phyloP scores from a whole-genome alignment of 2,113 vertebrate genomes.

The Pardalotus punctatus region DNA sequence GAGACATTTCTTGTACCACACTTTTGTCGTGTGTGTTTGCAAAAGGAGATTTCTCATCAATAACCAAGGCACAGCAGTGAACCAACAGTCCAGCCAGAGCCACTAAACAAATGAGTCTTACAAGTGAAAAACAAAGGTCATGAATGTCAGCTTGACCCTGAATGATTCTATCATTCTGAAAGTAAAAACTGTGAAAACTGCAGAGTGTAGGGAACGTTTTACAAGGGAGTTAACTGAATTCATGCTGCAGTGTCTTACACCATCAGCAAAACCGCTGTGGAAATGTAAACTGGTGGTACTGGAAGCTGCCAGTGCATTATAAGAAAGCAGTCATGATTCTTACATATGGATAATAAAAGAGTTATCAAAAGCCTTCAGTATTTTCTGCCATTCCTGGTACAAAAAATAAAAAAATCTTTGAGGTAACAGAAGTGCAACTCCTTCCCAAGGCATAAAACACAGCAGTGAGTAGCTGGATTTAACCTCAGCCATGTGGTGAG shows the following conservation, averaged over 20 bases:
- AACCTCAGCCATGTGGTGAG: neutral
- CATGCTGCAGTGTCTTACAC: neutral
- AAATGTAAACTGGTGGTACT: neutral
- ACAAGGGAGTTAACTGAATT: neutral
- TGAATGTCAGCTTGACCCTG: neutral
- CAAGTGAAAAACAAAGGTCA: neutral
- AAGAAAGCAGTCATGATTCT: neutral
- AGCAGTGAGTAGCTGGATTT: neutral
- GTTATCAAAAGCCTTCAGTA: neutral
- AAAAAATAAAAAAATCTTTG: neutral
- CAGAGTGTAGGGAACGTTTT: neutral
- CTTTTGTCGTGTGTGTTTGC: neutral
- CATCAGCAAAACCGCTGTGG: neutral
- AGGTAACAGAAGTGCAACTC: neutral
- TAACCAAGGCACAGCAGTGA: neutral
- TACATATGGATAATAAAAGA: neutral
- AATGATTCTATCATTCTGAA: neutral
- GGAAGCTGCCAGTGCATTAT: neutral
- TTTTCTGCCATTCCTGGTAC: neutral
- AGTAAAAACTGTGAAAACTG: neutral
- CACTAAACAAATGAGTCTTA: neutral
- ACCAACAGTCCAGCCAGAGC: neutral
- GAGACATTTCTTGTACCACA: neutral
- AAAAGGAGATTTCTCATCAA: neutral
- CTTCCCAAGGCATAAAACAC: neutral